Base-by-base conservation (phyloP, 2,888 invertebrate species). In the Macaria notata region DNA sequence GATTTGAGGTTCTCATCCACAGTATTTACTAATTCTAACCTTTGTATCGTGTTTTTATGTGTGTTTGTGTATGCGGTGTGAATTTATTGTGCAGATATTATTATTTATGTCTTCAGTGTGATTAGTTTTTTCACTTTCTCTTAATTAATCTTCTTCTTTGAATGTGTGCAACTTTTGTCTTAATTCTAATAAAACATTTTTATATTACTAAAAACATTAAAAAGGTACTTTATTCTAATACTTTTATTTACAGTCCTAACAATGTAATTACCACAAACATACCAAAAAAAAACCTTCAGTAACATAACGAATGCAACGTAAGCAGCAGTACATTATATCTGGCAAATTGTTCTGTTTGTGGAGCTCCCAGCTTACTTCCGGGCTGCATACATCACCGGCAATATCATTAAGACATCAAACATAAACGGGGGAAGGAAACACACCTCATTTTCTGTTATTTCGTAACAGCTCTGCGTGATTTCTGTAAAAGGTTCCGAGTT, bases 331-430 rank as follows among this genome's bases (percentile, higher is more conserved):
- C 42, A 47, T 46, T 45, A 55, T 56, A 62, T 36, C 9, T n/a
- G 47, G 49, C 38, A 62, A 65, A 63, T 58, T 56, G 46, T 46
- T 62, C 58, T 61, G 54, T 66, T 65, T 63, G 64, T 56, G 57
- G 59, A 66, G 63, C 62, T 67, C 67, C 46, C 74, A 79, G 72
- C 72, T 62, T 64, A 71, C 77, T 87, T 88, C 88, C 88, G 84
- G 77, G 62, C 64, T 72, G 76, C 84, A 86, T 88, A 82, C 83
- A 87, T 88, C 86, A 87, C 75, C 71, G 72, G 69, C 81, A 69
- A 80, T 84, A 79, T 79, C 83, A 89, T 89, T 88, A 88, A 87
- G 88, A 87, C 82, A 88, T 89, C 85, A 83, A 76, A 55, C 45
- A 59, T 59, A 59, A 79, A 78, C 71, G 68, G 66, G 73, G 85